Percentiles rank a stretch among this genome's conserved stretches.
Evolutionary conservation across 2,113 vertebrate species (phyloP).

Genomic region (Progne subis): DNA sequence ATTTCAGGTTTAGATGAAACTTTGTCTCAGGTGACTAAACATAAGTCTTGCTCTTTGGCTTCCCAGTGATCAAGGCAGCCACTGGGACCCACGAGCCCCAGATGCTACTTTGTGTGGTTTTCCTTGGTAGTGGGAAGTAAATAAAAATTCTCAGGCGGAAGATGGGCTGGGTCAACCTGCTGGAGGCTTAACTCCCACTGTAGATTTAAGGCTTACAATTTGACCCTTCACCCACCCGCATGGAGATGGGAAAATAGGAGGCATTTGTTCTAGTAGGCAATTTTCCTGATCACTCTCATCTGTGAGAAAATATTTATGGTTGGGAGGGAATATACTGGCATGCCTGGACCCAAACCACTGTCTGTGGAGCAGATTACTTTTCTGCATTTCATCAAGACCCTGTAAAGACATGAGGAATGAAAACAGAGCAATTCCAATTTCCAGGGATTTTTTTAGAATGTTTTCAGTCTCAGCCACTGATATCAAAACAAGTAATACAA

Average conservation of each 20-base stretch:
- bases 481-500: neutral
- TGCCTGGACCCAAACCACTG: neutral
- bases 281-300: neutral
- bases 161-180: neutral
- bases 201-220: neutral
- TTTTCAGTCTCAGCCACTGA: neutral
- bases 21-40: neutral
- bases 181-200: neutral
- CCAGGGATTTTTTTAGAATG: neutral
- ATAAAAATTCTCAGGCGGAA: neutral
- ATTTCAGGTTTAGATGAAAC: neutral
- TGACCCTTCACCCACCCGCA: neutral
- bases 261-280: neutral
- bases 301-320: neutral
- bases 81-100: neutral
- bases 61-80: neutral
- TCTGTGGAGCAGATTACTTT: neutral
- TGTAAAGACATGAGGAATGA: neutral
- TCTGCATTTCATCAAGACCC: neutral
- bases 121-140: neutral
- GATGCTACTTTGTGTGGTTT: neutral
- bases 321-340: neutral
- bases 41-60: neutral
- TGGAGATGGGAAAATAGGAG: neutral
- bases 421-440: neutral